Base-by-base conservation (phyloP, 2,888 invertebrate species). In the Cancer borealis region DNA sequence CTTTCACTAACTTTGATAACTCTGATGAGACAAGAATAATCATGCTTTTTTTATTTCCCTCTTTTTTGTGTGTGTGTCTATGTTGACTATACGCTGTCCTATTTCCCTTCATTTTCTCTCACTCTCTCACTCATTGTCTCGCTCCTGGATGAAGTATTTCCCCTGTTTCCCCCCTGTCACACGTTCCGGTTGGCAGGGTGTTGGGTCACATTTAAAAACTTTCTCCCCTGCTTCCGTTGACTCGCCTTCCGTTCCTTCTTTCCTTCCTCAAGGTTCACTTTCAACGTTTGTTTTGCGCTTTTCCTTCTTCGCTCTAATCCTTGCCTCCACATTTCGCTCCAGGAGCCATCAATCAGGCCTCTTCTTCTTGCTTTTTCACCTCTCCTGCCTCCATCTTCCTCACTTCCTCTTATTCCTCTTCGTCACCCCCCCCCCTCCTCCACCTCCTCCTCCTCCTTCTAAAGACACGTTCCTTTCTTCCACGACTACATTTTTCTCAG, bases 341-440 rank as follows among this genome's bases (percentile, higher is more conserved):
- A 79, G 79, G 79, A 26, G 79, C 30, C 79, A 79, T 79, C 79
- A 79, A 79, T 79, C 79, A 79, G 79, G 79, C 30, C 79, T 73
- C 73, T n/a, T 73, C 73, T 79, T 30, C 79, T 79, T 79, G 79
- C 79, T 79, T 30, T 79, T 79, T 79, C 79, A 79, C 79, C 30
- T 79, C 79, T 30, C 79, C 79, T 79, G 30, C 30, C 30, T 73
- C n/a, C 73, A 73, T 73, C 73, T 26, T 26, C 17, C 73, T 73
- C 73, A 73, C 73, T 21, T 26, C 73, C 73, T n/a, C 73, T 73
- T 73, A 26, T 73, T 73, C 73, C 21, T 73, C 73, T 73, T 73
- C 26, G 73, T 73, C n/a, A n/a, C 73, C 73, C 73, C 6, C 66
- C n/a, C 30, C 30, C 79, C 30, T 79, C 30, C 2, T 30, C 26